These are phyloP conservation scores for Nothoprocta pentlandii DNA, from an alignment of 2,113 vertebrate genomes.

Conservation along the genomic window DNA sequence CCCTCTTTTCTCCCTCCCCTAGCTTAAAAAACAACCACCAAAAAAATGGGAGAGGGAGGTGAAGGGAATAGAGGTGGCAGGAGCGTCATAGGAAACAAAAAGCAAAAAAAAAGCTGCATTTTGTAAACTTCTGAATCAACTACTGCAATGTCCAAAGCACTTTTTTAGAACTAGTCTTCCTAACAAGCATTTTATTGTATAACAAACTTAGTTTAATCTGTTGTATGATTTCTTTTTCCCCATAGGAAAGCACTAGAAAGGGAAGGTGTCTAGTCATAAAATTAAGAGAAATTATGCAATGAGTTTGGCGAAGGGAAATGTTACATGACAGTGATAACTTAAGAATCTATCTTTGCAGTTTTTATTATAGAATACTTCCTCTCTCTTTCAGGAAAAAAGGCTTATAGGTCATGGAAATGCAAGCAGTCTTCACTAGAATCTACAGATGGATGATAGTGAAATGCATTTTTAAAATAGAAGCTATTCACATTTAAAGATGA, in stretches of 20 bases:
- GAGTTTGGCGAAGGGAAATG: background rate
- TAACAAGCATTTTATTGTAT: background rate
- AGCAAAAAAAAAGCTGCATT: background rate
- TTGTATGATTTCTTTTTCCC: background rate
- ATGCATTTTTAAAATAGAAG: background rate
- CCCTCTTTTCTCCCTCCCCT: background rate
- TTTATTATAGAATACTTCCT: background rate
- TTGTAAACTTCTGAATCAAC: background rate
- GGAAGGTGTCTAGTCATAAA: background rate
- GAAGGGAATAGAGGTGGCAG: too few relatives aligned
- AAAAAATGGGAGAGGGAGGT: too few relatives aligned
- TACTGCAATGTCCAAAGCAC: background rate
- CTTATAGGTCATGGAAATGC: background rate
- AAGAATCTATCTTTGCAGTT: too few relatives aligned
- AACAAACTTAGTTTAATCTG: background rate
- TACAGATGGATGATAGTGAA: conserved; percentile 7
- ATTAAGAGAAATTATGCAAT: background rate
- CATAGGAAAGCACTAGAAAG: background rate
- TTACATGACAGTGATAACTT: background rate
- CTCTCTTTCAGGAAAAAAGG: background rate
- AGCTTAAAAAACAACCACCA: background rate
- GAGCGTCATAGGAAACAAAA: background rate
- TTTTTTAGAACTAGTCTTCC: background rate
- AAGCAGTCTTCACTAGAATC: background rate
- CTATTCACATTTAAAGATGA: conserved; percentile 30